Conservation (phyloP, 2,797 vertebrate genomes). For the Sebastes paucispinis region DNA sequence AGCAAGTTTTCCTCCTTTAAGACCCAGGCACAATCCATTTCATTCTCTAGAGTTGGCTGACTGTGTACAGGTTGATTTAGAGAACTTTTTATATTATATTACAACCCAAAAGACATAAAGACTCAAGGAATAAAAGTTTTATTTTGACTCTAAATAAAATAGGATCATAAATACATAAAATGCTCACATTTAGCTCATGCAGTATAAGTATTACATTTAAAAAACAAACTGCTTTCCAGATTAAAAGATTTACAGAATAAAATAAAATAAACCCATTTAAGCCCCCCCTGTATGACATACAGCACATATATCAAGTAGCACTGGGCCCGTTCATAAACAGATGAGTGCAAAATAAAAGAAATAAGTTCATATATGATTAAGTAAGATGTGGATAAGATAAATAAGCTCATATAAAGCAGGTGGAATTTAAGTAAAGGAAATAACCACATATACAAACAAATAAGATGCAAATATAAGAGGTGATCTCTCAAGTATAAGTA, state of each 20-base stretch:
- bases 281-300: too few species aligned
- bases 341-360: too few species aligned
- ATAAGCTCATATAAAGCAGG: too few species aligned
- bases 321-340: too few species aligned
- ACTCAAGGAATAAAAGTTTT: not conserved
- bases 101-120: not conserved
- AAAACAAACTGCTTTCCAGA: not conserved
- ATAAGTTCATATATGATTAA: too few species aligned
- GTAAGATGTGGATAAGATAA: too few species aligned
- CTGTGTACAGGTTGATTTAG: conserved; percentile 7
- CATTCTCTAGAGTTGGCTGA: conserved; percentile 17
- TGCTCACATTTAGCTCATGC: not conserved
- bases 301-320: too few species aligned
- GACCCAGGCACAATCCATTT: not conserved
- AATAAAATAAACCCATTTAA: not conserved
- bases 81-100: conserved; percentile 9
- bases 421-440: too few species aligned
- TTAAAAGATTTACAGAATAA: not conserved
- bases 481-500: not conserved
- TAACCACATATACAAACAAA: not conserved
- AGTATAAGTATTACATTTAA: not conserved
- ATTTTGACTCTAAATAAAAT: not conserved
- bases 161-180: not conserved
- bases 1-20: conserved; percentile 4
- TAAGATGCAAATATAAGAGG: not conserved